A percentile compares a stretch with the other conserved stretches of the same genome.
Evolutionary conservation across 2,797 vertebrate species (phyloP).

Genomic region (Otolemur crassicaudatus): DNA sequence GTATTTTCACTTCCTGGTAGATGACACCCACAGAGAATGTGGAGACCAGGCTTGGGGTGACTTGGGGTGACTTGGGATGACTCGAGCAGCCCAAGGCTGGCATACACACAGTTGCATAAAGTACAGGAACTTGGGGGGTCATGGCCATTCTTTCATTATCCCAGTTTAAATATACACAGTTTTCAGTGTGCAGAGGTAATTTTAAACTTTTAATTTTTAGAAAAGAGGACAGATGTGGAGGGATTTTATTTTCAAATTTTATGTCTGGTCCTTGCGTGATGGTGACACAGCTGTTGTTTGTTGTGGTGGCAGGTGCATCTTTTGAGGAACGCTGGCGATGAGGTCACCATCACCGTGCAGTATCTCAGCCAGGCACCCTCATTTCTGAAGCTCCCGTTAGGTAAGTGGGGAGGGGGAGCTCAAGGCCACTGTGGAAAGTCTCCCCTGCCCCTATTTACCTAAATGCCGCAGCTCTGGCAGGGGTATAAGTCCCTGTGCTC

Average conservation of each 20-base stretch:
- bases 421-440: slow-evolving; percentile 40
- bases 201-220: background rate
- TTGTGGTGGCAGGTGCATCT: slow-evolving; percentile 93
- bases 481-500: slow-evolving; percentile 48
- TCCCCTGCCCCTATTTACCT: slow-evolving; percentile 47
- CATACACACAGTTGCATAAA: background rate
- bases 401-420: slow-evolving; percentile 86
- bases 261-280: slow-evolving; percentile 53
- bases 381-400: slow-evolving; percentile 96
- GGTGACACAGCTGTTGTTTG: slow-evolving; percentile 81
- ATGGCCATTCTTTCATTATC: accelerated
- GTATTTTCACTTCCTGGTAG: background rate
- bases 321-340: slow-evolving; percentile 95
- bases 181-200: background rate
- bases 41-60: background rate
- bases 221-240: background rate
- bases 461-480: slow-evolving; percentile 39
- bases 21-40: too few relatives aligned
- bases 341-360: slow-evolving; percentile 96
- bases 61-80: background rate
- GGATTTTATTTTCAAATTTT: slow-evolving; percentile 51
- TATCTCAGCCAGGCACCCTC: slow-evolving; percentile 97
- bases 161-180: accelerated
- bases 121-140: too few relatives aligned
- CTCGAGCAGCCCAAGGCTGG: too few relatives aligned